A percentile compares a stretch with the other conserved stretches of the same genome.
These are phyloP conservation scores for Cyphomyrus discorhynchus DNA, from an alignment of 2,113 vertebrate species.

Conservation along the genomic window DNA sequence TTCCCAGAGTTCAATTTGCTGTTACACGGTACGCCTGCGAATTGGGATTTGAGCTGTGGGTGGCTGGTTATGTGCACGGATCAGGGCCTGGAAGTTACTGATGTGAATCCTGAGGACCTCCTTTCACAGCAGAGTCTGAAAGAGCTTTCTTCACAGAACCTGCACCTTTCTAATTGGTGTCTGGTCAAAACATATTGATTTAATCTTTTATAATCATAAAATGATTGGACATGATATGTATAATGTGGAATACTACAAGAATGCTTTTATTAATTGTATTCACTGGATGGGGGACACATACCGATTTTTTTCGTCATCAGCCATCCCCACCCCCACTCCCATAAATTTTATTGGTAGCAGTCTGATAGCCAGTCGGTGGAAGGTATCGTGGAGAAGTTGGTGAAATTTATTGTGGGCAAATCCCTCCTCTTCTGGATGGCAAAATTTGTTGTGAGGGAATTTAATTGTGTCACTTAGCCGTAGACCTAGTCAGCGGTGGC, in stretches of 20 bases:
- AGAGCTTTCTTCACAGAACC: neutral
- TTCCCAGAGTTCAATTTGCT: slow-evolving; percentile 74
- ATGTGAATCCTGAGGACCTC: slow-evolving; percentile 20
- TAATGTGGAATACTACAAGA: neutral
- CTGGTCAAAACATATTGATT: neutral
- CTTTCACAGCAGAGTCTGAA: neutral
- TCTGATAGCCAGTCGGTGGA: neutral
- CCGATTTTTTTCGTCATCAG: neutral
- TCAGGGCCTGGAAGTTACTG: slow-evolving; percentile 24
- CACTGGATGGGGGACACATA: neutral
- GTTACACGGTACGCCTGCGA: slow-evolving; percentile 67
- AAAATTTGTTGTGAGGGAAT: neutral
- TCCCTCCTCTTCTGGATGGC: neutral
- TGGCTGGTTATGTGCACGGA: slow-evolving; percentile 48
- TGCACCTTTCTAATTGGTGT: neutral
- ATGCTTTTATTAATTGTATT: neutral
- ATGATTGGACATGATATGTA: neutral
- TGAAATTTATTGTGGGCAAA: neutral
- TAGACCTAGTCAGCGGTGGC: neutral
- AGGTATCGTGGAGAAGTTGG: neutral
- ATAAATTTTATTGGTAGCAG: neutral
- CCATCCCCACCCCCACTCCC: neutral
- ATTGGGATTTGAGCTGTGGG: slow-evolving; percentile 61
- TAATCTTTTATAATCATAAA: neutral
- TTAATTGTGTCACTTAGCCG: neutral